phyloP scores from a whole-genome alignment of 2,888 invertebrate species.

The Cheilosia grossa region DNA sequence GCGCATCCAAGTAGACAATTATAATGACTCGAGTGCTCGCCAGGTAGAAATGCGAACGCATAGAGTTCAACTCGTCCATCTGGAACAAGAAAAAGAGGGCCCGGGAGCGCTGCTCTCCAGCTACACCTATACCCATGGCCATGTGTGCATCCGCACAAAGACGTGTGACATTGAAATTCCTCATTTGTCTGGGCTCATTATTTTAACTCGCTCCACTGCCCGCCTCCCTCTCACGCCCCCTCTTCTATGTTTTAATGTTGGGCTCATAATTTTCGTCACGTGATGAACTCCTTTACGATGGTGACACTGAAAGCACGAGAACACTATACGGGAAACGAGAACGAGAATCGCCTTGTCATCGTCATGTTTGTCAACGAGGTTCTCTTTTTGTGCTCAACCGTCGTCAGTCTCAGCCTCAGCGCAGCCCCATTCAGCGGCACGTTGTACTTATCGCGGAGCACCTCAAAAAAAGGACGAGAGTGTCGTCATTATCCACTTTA shows the following conservation, averaged over 20 bases:
- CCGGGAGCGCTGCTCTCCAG: constrained; percentile 5
- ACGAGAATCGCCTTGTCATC: constrained; percentile 20
- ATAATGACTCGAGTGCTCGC: constrained; percentile 69
- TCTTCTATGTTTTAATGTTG: constrained; percentile 7
- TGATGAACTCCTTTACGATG: constrained; percentile 54
- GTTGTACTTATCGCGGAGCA: constrained; percentile 52
- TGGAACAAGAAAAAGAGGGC: constrained; percentile 52
- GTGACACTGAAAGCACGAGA: constrained; percentile 39
- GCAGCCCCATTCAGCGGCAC: constrained; percentile 46
- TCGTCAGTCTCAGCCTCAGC: background rate
- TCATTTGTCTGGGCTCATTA: constrained; percentile 74
- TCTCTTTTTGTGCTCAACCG: constrained; percentile 17
- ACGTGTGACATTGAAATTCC: constrained; percentile 74
- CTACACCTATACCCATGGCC: background rate
- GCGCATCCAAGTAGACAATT: constrained; percentile 72
- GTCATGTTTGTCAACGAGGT: constrained; percentile 11
- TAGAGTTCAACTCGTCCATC: constrained; percentile 73
- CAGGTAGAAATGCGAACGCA: constrained; percentile 72
- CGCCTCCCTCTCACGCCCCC: background rate
- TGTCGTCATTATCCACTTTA: constrained; percentile 73
- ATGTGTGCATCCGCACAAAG: background rate
- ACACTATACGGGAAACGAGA: background rate
- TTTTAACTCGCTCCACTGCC: constrained; percentile 71
- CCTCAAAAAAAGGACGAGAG: constrained; percentile 70
- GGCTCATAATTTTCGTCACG: constrained; percentile 66